phyloP scores from a whole-genome alignment of 2,113 vertebrate genomes.

The Chamaea fasciata region DNA sequence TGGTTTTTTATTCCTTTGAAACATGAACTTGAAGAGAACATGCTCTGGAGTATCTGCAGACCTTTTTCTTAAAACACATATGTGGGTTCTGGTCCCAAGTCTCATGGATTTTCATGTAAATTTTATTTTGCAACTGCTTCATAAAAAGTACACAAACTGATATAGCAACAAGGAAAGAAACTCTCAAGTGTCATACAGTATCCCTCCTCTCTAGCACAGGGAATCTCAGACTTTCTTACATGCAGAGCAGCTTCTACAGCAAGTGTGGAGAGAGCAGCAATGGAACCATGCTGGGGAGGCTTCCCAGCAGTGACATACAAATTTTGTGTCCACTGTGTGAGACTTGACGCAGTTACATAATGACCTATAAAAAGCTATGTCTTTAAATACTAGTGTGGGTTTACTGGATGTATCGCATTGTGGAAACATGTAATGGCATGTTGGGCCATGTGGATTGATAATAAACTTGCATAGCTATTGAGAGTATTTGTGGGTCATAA shows the following conservation, averaged over 20 bases:
- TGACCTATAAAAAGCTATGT: not conserved
- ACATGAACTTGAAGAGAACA: not conserved
- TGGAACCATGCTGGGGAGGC: not conserved
- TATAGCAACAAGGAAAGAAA: not conserved
- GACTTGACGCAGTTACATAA: not conserved
- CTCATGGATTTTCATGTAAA: not conserved
- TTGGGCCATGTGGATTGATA: not conserved
- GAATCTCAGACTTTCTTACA: not conserved
- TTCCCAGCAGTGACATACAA: not conserved
- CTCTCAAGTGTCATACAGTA: not conserved
- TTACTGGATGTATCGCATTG: not conserved
- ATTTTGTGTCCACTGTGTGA: not conserved
- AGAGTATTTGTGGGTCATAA: not conserved
- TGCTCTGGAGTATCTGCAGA: not conserved
- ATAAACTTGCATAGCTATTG: rapidly evolving
- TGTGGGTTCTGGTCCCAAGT: rapidly evolving
- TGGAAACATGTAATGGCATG: rapidly evolving
- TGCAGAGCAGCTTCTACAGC: not conserved
- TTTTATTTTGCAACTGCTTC: not conserved
- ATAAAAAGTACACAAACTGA: not conserved
- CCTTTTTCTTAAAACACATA: not conserved
- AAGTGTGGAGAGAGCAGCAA: rapidly evolving
- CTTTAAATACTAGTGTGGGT: not conserved
- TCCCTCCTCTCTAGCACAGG: not conserved
- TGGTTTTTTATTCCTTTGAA: not conserved